A percentile compares a stretch with the other conserved stretches of the same genome.
phyloP scores from a whole-genome alignment of 2,888 invertebrate species.

The Elgonia sp. region DNA sequence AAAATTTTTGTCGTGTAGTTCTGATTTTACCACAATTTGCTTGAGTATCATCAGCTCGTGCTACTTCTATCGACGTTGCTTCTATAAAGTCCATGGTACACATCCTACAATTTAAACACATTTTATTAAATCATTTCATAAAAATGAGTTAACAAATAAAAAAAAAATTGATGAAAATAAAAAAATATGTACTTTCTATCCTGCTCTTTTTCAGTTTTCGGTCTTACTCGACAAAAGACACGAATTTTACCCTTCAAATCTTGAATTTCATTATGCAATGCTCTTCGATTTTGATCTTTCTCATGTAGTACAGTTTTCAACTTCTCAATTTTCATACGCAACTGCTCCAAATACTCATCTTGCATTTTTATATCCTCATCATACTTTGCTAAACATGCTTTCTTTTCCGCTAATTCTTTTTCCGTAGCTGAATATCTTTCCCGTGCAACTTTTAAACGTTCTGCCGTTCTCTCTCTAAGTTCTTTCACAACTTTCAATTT shows the following conservation, averaged over 20 bases:
- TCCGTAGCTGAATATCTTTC: conserved; percentile 87
- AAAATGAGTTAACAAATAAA: conserved; percentile 22
- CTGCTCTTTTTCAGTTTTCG: conserved; percentile 89
- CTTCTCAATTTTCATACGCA: conserved; percentile 86
- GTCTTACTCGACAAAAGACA: conserved; percentile 93
- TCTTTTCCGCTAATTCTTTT: conserved; percentile 68
- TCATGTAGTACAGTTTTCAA: conserved; percentile 88
- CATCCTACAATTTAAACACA: conserved; percentile 79
- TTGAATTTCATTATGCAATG: conserved; percentile 91
- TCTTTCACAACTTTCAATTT: conserved; percentile 87
- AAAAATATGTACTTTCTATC: conserved; percentile 86
- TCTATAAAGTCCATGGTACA: conserved; percentile 89
- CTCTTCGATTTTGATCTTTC: conserved; percentile 88
- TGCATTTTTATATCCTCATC: conserved; percentile 81
- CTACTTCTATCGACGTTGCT: conserved; percentile 89
- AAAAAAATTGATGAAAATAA: not conserved
- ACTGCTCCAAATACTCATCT: conserved; percentile 71
- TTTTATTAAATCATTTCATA: not conserved
- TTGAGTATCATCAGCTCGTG: too few species aligned
- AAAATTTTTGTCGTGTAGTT: too few species aligned
- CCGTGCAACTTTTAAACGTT: conserved; percentile 86
- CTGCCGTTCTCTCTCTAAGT: conserved; percentile 82
- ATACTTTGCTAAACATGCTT: conserved; percentile 75
- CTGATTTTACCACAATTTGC: too few species aligned
- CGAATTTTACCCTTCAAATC: conserved; percentile 93